phyloP scores from a whole-genome alignment of 2,113 vertebrate genomes.

The Okapia johnstoni region DNA sequence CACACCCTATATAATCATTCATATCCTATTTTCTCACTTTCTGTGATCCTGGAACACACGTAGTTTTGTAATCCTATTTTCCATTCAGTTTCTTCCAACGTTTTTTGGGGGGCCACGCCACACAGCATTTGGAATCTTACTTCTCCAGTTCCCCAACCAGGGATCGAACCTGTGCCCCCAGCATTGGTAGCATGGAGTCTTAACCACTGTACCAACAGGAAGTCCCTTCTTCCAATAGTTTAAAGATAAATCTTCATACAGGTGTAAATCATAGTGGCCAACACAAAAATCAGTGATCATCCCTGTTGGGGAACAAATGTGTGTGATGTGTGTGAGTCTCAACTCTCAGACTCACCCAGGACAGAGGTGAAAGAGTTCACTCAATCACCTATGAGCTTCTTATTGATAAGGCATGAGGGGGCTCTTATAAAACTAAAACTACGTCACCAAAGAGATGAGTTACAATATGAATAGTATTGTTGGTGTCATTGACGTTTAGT shows the following conservation, averaged over 20 bases:
- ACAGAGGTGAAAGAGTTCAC: not conserved
- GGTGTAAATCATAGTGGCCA: not conserved
- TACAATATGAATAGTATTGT: not conserved
- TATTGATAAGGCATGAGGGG: not conserved
- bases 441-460: not conserved
- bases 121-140: not conserved
- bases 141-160: not conserved
- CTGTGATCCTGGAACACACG: not conserved
- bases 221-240: not conserved
- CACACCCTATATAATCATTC: not conserved
- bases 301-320: not conserved
- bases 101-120: rapidly evolving
- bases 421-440: not conserved
- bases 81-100: not conserved
- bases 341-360: not conserved
- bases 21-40: not conserved
- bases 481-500: not conserved
- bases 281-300: not conserved
- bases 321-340: not conserved
- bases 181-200: not conserved
- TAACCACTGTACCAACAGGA: not conserved
- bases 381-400: not conserved
- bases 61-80: not conserved
- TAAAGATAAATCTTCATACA: not conserved
- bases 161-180: not conserved